phyloP scores from a whole-genome alignment of 2,888 invertebrate species.

The Zelleria hepariella region DNA sequence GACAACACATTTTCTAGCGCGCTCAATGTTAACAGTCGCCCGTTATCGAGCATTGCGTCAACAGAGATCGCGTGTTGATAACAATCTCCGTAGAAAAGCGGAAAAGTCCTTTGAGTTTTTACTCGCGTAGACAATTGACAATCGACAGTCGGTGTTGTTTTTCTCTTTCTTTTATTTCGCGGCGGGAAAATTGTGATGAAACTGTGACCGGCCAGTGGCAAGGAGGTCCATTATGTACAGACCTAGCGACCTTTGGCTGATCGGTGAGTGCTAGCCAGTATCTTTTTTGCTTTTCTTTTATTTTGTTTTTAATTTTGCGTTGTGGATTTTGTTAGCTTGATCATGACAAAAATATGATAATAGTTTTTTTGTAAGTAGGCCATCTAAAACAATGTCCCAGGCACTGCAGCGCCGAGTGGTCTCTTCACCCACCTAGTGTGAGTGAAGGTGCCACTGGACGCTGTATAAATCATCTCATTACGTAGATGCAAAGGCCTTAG shows the following conservation, averaged over 20 bases:
- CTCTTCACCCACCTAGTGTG: no score
- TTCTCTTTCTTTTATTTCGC: constrained; percentile 11
- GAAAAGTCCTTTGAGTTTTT: constrained; percentile 31
- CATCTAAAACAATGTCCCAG: no score
- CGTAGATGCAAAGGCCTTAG: no score
- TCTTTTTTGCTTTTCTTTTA: not conserved
- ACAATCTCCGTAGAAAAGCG: constrained; percentile 10
- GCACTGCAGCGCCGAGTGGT: no score
- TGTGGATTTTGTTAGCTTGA: no score
- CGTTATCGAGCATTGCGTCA: constrained; percentile 40
- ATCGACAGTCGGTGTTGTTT: constrained; percentile 23
- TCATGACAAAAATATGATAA: no score
- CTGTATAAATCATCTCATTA: no score
- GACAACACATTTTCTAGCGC: not conserved
- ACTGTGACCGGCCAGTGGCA: not conserved
- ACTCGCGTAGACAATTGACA: constrained; percentile 30
- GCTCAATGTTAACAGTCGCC: constrained; percentile 6
- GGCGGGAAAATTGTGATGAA: constrained; percentile 30
- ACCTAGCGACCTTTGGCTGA: constrained; percentile 28
- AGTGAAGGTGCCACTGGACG: no score
- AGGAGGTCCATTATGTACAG: constrained; percentile 28
- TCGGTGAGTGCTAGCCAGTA: constrained; percentile 26
- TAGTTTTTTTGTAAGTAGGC: no score
- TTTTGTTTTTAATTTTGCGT: not conserved
- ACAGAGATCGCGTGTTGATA: constrained; percentile 32